Percentiles rank a stretch among this genome's conserved stretches.
Evolutionary conservation across 1,140 invertebrate species (phyloP).

Genomic region (Bombus difficillimus): DNA sequence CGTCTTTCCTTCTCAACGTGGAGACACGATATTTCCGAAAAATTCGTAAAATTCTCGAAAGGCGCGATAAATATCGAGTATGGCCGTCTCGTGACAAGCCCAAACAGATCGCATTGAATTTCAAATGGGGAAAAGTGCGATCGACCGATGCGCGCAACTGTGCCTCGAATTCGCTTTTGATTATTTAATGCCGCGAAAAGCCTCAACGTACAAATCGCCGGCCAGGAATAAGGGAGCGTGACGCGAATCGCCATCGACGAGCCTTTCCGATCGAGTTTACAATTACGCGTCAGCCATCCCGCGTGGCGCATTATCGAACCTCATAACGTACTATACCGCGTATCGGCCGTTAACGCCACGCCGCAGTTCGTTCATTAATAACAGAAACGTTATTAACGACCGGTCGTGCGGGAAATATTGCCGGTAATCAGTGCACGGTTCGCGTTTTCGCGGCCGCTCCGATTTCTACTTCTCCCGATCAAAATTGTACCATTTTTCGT

Average conservation of each 20-base stretch:
- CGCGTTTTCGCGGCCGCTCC: slow-evolving; percentile 37
- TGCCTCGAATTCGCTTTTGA: slow-evolving; percentile 29
- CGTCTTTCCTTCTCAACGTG: not conserved
- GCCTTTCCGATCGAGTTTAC: slow-evolving; percentile 65
- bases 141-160: not conserved
- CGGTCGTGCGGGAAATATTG: slow-evolving; percentile 59
- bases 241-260: slow-evolving; percentile 52
- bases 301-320: slow-evolving; percentile 55
- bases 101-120: slow-evolving; percentile 34
- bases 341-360: slow-evolving; percentile 58
- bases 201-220: slow-evolving; percentile 24
- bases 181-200: slow-evolving; percentile 41
- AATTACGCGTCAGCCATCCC: slow-evolving; percentile 63
- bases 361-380: slow-evolving; percentile 68
- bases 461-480: not conserved
- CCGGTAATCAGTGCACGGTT: slow-evolving; percentile 50
- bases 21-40: not conserved
- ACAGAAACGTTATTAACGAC: slow-evolving; percentile 68
- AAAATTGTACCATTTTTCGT: not conserved
- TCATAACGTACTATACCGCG: slow-evolving; percentile 49
- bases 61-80: slow-evolving; percentile 25
- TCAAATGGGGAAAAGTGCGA: slow-evolving; percentile 19
- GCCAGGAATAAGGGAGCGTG: slow-evolving; percentile 15
- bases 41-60: slow-evolving; percentile 13
- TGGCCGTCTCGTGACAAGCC: not conserved